These are phyloP conservation scores for Lepidocolaptes lacrymiger DNA, from an alignment of 2,797 vertebrate species.

Conservation along the genomic window DNA sequence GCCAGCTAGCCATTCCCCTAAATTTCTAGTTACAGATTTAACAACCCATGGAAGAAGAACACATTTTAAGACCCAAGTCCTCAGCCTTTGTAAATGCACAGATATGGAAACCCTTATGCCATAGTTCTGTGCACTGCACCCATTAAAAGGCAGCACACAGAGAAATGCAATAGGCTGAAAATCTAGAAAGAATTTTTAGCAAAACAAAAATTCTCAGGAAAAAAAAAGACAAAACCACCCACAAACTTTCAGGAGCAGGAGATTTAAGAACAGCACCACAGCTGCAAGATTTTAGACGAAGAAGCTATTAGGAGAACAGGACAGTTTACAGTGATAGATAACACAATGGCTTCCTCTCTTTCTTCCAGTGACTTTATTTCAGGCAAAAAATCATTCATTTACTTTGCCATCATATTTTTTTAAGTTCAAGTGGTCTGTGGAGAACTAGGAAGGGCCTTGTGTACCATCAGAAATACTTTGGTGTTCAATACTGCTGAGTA, in stretches of 20 bases:
- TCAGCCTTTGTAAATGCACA: background rate
- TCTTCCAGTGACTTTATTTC: background rate
- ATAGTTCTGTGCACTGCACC: background rate
- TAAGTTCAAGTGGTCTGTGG: background rate
- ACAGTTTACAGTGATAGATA: background rate
- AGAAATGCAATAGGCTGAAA: background rate
- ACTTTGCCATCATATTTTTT: background rate
- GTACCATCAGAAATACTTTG: background rate
- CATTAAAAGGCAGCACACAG: background rate
- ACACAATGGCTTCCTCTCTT: background rate
- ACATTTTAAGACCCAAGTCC: background rate
- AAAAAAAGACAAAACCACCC: background rate
- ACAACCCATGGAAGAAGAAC: background rate
- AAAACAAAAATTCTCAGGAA: background rate
- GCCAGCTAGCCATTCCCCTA: background rate
- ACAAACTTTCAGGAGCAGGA: background rate
- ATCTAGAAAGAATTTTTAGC: background rate
- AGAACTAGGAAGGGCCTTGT: background rate
- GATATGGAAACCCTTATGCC: background rate
- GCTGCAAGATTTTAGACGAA: background rate
- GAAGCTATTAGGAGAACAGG: background rate
- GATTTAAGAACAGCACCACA: background rate
- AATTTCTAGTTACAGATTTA: conserved; percentile 29
- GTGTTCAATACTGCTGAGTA: background rate
- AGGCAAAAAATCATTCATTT: background rate